Evolutionary conservation across 2,113 vertebrate genomes (phyloP).

Genomic region (Hemibagrus wyckioides): DNA sequence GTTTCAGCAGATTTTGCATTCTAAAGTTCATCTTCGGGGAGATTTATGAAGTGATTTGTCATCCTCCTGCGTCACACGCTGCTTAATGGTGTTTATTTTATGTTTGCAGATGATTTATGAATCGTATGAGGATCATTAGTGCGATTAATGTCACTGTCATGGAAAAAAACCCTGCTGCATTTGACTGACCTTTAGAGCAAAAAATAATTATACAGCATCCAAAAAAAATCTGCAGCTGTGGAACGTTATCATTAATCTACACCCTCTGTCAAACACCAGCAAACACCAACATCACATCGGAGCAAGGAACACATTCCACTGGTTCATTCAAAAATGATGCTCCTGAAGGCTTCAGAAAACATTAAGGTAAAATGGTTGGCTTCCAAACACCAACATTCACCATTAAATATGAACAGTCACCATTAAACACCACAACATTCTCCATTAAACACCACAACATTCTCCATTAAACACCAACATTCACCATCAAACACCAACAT

Average conservation of each 20-base stretch:
- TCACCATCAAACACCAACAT: no score
- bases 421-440: not conserved
- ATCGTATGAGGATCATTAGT: constrained; percentile 21
- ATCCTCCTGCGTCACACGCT: not conserved
- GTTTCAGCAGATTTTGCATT: not conserved
- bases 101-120: constrained; percentile 29
- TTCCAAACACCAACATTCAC: not conserved
- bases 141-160: constrained; percentile 25
- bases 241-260: not conserved
- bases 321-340: not conserved
- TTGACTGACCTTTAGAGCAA: constrained; percentile 23
- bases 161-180: constrained; percentile 18
- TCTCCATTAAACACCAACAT: no score
- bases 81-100: constrained; percentile 25
- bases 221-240: constrained; percentile 17
- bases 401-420: not conserved
- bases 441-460: no score
- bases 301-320: not conserved
- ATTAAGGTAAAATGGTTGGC: not conserved
- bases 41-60: not conserved
- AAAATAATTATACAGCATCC: constrained; percentile 5
- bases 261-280: not conserved
- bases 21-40: not conserved
- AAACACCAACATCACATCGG: not conserved
- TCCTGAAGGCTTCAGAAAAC: not conserved